Evolutionary conservation across 2,888 invertebrate genomes (phyloP).

Genomic region (Dicycla oo): DNA sequence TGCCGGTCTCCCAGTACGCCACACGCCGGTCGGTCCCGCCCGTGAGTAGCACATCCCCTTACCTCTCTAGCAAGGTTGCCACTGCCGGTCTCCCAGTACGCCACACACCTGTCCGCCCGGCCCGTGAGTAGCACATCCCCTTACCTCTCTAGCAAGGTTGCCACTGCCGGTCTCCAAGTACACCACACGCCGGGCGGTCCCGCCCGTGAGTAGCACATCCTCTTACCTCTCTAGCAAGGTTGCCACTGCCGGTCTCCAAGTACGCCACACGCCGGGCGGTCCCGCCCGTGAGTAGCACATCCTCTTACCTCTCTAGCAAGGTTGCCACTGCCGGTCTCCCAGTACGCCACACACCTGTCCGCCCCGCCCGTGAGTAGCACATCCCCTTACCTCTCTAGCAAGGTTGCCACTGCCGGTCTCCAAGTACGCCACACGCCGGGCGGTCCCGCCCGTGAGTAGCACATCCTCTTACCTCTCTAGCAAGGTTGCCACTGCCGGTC

Average conservation of each 20-base stretch:
- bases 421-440: conserved; percentile 97
- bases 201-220: conserved; percentile 92
- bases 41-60: conserved; percentile 90
- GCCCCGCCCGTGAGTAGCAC: conserved; percentile 95
- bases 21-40: conserved; percentile 96
- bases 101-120: conserved; percentile 96
- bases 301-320: conserved; percentile 92
- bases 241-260: conserved; percentile 97
- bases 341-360: conserved; percentile 96
- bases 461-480: conserved; percentile 91
- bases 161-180: conserved; percentile 98
- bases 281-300: conserved; percentile 93
- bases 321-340: conserved; percentile 96
- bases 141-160: conserved; percentile 93
- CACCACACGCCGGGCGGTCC: conserved; percentile 95
- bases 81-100: conserved; percentile 97
- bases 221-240: conserved; percentile 93
- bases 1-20: conserved; percentile 97
- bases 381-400: conserved; percentile 92
- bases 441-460: conserved; percentile 95
- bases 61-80: conserved; percentile 95
- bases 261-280: conserved; percentile 96
- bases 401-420: conserved; percentile 96
- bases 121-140: conserved; percentile 92
- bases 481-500: conserved; percentile 94